Evolutionary conservation across 2,797 vertebrate genomes (phyloP), one percentile per base, ranked within the genome.

Genomic region (Adrianichthys oophorus): DNA sequence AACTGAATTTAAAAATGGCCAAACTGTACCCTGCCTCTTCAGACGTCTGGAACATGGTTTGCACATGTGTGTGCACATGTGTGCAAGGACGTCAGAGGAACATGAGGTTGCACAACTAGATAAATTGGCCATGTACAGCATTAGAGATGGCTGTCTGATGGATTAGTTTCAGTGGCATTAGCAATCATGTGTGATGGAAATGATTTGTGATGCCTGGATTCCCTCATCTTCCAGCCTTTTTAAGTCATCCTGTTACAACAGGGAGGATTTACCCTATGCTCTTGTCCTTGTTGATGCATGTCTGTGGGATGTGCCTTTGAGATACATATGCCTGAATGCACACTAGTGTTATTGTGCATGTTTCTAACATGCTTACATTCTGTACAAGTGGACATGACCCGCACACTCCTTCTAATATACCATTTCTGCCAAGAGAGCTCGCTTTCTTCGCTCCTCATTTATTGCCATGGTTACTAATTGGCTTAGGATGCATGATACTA

Each of bases 391-490:
- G 65, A 44, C 41, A 65, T 49, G 55, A 48, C 4, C 1, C n/a
- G 24, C 45, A 46, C 61, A 68, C 48, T 19, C 24, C 29, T 66
- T 70, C 42, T 67, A 29, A 70, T 68, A 55, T 32, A 45, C 13
- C 29, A 46, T 73, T 72, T 79, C 19, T 59, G 57, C 51, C 53
- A 74, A 65, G 48, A 12, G 41, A 17, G 24, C 53, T 21, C 41
- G 37, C 57, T 65, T 62, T 19, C 47, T 62, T 50, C 37, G 42
- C 37, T 46, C 57, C 57, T 74, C 24, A 60, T 74, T 83, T 56
- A 63, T 85, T 70, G 49, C 65, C 65, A 72, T 85, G 74, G 74
- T 76, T 74, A 71, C 80, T 84, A 85, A 86, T 86, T 82, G 73
- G 67, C 64, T 83, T 63, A 72, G 41, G 29, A 47, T 53, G 53